Evolutionary conservation across 2,888 invertebrate species (phyloP).

Genomic region (Stratiomys singularior): DNA sequence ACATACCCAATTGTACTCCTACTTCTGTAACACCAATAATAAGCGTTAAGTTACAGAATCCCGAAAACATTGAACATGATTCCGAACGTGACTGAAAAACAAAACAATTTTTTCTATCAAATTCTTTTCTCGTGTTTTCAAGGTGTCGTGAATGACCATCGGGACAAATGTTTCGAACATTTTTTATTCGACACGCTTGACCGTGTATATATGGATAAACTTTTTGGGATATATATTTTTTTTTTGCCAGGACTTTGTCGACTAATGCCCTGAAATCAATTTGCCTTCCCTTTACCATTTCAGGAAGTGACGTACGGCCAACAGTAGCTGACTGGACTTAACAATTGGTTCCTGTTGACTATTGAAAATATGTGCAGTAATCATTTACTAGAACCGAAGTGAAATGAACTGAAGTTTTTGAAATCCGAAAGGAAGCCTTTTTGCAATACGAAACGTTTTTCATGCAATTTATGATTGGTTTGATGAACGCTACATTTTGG

Average conservation of each 20-base stretch:
- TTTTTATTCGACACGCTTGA: background rate
- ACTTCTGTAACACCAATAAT: background rate
- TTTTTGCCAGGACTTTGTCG: background rate
- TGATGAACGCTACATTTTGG: too few species aligned
- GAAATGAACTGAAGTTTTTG: too few species aligned
- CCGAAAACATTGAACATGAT: background rate
- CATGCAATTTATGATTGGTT: too few species aligned
- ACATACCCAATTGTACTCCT: too few species aligned
- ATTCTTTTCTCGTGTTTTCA: background rate
- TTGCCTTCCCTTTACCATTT: background rate
- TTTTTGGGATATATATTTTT: too few species aligned
- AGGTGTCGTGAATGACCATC: background rate
- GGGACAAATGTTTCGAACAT: conserved; percentile 1
- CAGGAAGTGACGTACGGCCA: background rate
- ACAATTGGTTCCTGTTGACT: background rate
- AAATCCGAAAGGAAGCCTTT: too few species aligned
- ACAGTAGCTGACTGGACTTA: background rate
- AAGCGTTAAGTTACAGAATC: background rate
- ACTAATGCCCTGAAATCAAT: background rate
- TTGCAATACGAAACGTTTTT: too few species aligned
- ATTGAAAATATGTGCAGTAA: too few species aligned
- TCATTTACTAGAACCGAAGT: too few species aligned
- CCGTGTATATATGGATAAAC: too few species aligned
- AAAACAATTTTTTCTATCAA: background rate
- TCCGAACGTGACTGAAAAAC: conserved; percentile 11